Percentiles rank a stretch among this genome's conserved stretches.
phyloP scores from a whole-genome alignment of 2,113 vertebrate species.

The Camelus dromedarius region DNA sequence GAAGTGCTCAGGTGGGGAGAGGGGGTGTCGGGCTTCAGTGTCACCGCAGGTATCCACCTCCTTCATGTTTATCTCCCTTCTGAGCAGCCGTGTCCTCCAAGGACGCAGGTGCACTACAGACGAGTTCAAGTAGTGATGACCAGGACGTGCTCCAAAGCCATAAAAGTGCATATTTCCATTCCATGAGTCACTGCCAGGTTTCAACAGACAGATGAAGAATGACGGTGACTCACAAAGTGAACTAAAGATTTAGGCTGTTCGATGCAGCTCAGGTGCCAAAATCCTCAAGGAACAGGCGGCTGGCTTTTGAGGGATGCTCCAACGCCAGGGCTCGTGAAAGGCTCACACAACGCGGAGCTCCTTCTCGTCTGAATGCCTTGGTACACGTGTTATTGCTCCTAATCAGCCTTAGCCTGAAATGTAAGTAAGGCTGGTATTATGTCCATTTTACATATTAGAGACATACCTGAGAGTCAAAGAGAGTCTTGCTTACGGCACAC shows the following conservation, averaged over 20 bases:
- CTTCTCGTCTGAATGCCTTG: neutral
- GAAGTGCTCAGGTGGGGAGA: neutral
- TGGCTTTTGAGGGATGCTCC: neutral
- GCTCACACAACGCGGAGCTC: fast-evolving
- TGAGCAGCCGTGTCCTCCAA: neutral
- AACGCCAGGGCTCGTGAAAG: fast-evolving
- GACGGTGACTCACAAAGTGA: fast-evolving
- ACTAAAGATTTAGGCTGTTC: neutral
- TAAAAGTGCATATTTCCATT: neutral
- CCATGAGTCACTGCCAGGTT: neutral
- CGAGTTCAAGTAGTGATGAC: neutral
- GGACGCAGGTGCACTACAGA: neutral
- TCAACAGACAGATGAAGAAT: neutral
- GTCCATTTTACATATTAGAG: neutral
- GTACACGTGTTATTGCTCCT: neutral
- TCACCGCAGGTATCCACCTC: too few relatives aligned
- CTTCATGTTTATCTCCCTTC: neutral
- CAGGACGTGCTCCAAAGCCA: neutral
- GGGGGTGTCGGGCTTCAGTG: neutral
- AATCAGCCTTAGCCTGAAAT: neutral
- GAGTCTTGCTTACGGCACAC: fast-evolving
- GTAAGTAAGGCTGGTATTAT: neutral
- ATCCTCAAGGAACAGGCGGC: neutral
- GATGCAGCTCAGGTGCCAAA: fast-evolving
- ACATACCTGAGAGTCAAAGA: neutral